Evolutionary conservation across 2,113 vertebrate species (phyloP).

Genomic region (Coracopsis vasa): DNA sequence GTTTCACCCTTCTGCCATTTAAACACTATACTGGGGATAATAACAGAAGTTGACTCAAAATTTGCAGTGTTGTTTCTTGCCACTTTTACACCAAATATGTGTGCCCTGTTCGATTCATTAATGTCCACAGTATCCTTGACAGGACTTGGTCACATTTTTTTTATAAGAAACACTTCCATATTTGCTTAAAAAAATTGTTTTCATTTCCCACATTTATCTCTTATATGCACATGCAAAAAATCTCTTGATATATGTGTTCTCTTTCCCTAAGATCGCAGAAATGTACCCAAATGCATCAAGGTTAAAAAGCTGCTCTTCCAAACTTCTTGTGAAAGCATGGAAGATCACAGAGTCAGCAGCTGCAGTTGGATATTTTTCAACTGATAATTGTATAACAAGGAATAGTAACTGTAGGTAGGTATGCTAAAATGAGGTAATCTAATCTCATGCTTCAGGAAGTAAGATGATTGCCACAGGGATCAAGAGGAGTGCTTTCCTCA

Average conservation of each 20-base stretch:
- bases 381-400: neutral
- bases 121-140: neutral
- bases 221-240: neutral
- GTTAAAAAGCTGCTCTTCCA: neutral
- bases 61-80: neutral
- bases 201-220: neutral
- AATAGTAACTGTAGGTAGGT: neutral
- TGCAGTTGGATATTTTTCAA: neutral
- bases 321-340: neutral
- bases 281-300: neutral
- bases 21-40: neutral
- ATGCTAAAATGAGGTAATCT: slow-evolving; percentile 5
- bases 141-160: neutral
- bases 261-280: neutral
- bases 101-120: neutral
- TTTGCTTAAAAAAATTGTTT: neutral
- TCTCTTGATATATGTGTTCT: neutral
- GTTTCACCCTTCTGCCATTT: neutral
- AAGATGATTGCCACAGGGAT: neutral
- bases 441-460: slow-evolving; percentile 28
- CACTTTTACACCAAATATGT: neutral
- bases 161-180: neutral
- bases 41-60: neutral
- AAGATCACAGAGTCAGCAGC: neutral
- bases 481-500: neutral